Percentiles rank a stretch among this genome's conserved stretches.
Evolutionary conservation across 2,797 vertebrate genomes (phyloP).

Genomic region (Parauchenoglanis punctatus): DNA sequence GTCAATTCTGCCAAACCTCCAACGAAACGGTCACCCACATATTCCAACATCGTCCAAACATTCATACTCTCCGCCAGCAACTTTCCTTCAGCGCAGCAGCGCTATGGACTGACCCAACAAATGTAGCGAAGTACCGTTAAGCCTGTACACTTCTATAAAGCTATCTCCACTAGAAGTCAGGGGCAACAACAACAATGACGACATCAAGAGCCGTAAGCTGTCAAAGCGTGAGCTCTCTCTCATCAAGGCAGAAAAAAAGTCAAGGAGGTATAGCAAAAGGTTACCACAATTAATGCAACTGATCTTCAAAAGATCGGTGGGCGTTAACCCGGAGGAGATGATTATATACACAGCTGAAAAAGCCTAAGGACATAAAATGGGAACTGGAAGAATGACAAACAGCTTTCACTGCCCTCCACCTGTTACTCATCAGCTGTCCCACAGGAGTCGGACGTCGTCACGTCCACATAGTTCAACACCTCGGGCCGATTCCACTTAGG

Average conservation of each 20-base stretch:
- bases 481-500: not conserved
- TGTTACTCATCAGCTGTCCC: not conserved
- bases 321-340: not conserved
- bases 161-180: no score
- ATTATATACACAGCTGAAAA: conserved; percentile 15
- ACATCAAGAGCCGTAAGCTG: not conserved
- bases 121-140: no score
- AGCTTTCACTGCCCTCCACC: not conserved
- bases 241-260: not conserved
- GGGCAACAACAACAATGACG: no score
- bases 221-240: not conserved
- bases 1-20: no score
- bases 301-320: no score
- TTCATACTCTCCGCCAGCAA: no score
- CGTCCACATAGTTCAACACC: not conserved
- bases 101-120: no score
- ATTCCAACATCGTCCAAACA: no score
- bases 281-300: not conserved
- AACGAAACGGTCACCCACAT: no score
- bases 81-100: no score
- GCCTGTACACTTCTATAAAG: no score
- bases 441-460: not conserved
- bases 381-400: not conserved
- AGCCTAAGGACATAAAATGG: not conserved
- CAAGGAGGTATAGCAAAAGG: not conserved